A percentile compares a stretch with the other conserved stretches of the same genome.
These are phyloP conservation scores for Germaria angustata DNA, from an alignment of 2,888 invertebrate species.

Conservation along the genomic window DNA sequence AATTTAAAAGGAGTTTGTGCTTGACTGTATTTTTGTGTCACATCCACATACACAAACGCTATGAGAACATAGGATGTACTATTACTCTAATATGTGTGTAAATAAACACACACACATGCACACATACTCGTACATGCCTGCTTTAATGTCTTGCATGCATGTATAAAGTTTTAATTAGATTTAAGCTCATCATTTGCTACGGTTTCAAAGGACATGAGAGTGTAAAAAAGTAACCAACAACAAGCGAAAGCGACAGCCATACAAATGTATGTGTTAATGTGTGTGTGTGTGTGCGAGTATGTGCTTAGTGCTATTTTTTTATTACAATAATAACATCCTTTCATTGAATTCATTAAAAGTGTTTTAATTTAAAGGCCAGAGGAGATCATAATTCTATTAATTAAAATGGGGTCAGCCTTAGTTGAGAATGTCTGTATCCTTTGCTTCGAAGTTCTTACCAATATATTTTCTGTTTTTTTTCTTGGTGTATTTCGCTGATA, in stretches of 20 bases:
- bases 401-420: conserved; percentile 47
- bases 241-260: background rate
- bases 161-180: conserved; percentile 57
- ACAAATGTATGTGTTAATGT: background rate
- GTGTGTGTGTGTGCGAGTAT: background rate
- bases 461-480: background rate
- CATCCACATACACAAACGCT: background rate
- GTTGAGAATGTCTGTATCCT: background rate
- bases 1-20: background rate
- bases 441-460: background rate
- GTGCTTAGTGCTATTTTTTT: background rate
- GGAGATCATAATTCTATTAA: conserved; percentile 48
- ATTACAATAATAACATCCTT: background rate
- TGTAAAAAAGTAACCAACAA: background rate
- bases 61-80: background rate
- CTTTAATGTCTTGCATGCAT: background rate
- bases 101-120: background rate
- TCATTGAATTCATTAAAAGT: conserved; percentile 51
- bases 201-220: conserved; percentile 15
- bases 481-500: background rate
- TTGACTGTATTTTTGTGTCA: conserved; percentile 4
- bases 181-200: conserved; percentile 58
- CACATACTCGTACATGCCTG: background rate
- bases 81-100: conserved; percentile 10
- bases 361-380: conserved; percentile 45